Evolutionary conservation across 37 sponge, comb jelly and placozoan genomes (phyloP).

Genomic region (Cladorhizidae sp.): DNA sequence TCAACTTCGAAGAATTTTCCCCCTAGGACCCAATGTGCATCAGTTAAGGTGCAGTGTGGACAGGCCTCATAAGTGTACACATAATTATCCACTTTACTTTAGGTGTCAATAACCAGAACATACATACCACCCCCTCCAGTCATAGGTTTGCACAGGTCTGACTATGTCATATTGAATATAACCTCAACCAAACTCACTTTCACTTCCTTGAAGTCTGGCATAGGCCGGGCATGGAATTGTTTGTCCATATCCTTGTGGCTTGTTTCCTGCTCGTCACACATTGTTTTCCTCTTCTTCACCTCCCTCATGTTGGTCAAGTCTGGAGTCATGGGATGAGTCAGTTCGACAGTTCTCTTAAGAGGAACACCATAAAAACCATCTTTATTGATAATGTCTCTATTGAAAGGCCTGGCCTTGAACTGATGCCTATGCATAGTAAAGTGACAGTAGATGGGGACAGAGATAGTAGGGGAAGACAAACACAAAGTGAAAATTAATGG

Average conservation of each 20-base stretch:
- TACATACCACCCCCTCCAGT: too few relatives aligned
- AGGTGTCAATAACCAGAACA: too few relatives aligned
- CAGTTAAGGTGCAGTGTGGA: too few relatives aligned
- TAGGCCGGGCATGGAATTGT: constrained; percentile 49
- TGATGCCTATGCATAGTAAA: constrained; percentile 41
- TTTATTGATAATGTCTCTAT: constrained; percentile 48
- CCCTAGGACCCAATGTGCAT: too few relatives aligned
- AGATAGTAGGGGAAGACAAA: not conserved
- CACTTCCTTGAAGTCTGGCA: constrained; percentile 40
- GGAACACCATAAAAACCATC: constrained; percentile 63
- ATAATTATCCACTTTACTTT: too few relatives aligned
- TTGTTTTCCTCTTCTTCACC: not conserved
- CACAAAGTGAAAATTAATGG: too few relatives aligned
- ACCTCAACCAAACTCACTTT: too few relatives aligned
- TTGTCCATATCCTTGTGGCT: not conserved
- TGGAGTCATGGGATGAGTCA: constrained; percentile 45
- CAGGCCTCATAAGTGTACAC: too few relatives aligned
- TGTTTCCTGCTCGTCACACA: not conserved
- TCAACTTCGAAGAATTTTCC: too few relatives aligned
- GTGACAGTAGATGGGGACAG: not conserved
- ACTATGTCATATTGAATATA: too few relatives aligned
- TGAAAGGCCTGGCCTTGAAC: constrained; percentile 75
- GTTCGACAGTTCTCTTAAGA: not conserved
- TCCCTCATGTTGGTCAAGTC: constrained; percentile 48
- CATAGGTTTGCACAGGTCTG: too few relatives aligned